Conservation (phyloP, 2,888 invertebrate species). For the Tipula helvola region DNA sequence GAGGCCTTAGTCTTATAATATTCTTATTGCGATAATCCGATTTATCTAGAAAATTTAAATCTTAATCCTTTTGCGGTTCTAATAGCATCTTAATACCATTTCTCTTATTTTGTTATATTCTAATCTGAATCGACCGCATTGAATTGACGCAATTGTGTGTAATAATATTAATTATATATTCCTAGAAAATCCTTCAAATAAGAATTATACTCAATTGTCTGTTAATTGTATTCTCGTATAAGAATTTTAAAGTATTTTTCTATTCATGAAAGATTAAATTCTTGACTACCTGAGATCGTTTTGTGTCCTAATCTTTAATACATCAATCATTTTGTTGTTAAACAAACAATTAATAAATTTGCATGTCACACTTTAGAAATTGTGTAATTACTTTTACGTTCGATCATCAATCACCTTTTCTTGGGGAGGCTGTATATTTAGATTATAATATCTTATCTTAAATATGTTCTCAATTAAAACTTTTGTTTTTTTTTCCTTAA, state of each 20-base stretch:
- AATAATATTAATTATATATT: background rate
- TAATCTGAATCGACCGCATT: background rate
- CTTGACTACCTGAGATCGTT: background rate
- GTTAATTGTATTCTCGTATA: background rate
- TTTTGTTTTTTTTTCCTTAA: background rate
- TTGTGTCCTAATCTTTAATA: background rate
- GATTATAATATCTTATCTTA: background rate
- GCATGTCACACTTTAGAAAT: background rate
- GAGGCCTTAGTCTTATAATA: background rate
- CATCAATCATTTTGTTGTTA: background rate
- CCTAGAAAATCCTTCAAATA: background rate
- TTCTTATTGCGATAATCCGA: background rate
- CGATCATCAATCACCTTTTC: background rate
- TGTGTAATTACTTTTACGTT: background rate
- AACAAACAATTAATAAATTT: background rate
- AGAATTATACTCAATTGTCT: background rate
- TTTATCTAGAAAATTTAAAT: background rate
- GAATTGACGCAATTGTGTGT: background rate
- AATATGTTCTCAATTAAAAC: background rate
- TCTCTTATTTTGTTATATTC: background rate
- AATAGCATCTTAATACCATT: background rate
- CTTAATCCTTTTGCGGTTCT: background rate
- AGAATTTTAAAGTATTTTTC: background rate
- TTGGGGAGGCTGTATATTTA: background rate
- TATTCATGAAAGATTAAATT: background rate